Conservation (phyloP, 35 echinoderm and acorn worm species). For the Apostichopus japonicus region DNA sequence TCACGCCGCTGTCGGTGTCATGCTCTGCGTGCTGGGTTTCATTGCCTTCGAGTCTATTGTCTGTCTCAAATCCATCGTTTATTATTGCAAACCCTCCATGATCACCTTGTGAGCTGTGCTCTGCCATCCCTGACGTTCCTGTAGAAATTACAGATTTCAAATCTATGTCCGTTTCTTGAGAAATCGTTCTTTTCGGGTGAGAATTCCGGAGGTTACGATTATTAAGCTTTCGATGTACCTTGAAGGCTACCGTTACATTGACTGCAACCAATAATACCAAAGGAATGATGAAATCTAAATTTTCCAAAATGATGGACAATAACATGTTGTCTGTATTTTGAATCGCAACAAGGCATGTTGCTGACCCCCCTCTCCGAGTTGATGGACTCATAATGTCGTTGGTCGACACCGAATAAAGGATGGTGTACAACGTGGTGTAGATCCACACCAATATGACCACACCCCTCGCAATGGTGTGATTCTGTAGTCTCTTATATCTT, state of each 20-base stretch:
- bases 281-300: slow-evolving; percentile 16
- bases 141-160: too few species aligned
- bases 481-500: neutral
- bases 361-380: neutral
- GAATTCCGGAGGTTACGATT: neutral
- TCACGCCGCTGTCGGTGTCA: neutral
- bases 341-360: neutral
- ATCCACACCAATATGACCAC: slow-evolving; percentile 7
- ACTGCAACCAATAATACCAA: neutral
- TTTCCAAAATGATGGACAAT: slow-evolving; percentile 6
- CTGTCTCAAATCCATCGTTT: neutral
- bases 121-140: too few species aligned
- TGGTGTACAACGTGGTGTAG: neutral
- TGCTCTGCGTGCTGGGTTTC: neutral
- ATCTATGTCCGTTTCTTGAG: too few species aligned
- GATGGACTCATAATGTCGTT: too few species aligned
- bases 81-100: neutral
- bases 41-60: neutral
- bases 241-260: neutral
- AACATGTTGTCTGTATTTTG: slow-evolving; percentile 11
- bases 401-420: slow-evolving; percentile 15
- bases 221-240: slow-evolving; percentile 1
- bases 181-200: neutral
- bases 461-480: neutral
- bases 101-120: neutral